Percentiles rank a stretch among this genome's conserved stretches.
These are phyloP conservation scores for Forbesichthys papilliferus DNA, from an alignment of 2,113 vertebrate genomes.

Conservation along the genomic window DNA sequence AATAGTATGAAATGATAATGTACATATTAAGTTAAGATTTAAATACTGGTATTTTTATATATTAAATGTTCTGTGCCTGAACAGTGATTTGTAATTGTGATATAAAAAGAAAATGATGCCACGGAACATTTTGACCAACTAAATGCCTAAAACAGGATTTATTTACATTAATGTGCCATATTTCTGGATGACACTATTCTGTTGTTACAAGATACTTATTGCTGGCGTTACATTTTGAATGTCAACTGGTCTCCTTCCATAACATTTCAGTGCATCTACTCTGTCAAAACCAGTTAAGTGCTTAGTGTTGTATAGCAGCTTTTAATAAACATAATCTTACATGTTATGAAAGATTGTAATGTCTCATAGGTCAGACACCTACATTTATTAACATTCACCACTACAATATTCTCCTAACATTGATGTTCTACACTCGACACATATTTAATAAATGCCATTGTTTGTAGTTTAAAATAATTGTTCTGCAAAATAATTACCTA, in stretches of 20 bases:
- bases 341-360: slow-evolving; percentile 7
- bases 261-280: slow-evolving; percentile 37
- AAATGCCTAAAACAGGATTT: slow-evolving; percentile 12
- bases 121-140: slow-evolving; percentile 29
- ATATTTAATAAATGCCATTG: too few relatives aligned
- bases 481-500: too few relatives aligned
- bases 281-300: slow-evolving; percentile 56
- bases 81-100: slow-evolving; percentile 28
- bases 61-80: slow-evolving; percentile 64
- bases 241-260: slow-evolving; percentile 18
- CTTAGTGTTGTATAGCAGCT: slow-evolving; percentile 66
- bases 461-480: too few relatives aligned
- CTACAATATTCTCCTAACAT: too few relatives aligned
- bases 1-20: slow-evolving; percentile 90
- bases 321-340: slow-evolving; percentile 69
- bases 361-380: background rate
- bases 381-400: too few relatives aligned
- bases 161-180: slow-evolving; percentile 39
- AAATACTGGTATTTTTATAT: slow-evolving; percentile 97
- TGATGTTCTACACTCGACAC: too few relatives aligned
- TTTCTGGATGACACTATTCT: slow-evolving; percentile 29
- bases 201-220: slow-evolving; percentile 27
- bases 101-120: slow-evolving; percentile 43
- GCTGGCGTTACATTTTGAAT: slow-evolving; percentile 35
- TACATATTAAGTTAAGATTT: slow-evolving; percentile 97